Base-by-base conservation (phyloP, 2,888 invertebrate genomes). In the Pammene aurita region DNA sequence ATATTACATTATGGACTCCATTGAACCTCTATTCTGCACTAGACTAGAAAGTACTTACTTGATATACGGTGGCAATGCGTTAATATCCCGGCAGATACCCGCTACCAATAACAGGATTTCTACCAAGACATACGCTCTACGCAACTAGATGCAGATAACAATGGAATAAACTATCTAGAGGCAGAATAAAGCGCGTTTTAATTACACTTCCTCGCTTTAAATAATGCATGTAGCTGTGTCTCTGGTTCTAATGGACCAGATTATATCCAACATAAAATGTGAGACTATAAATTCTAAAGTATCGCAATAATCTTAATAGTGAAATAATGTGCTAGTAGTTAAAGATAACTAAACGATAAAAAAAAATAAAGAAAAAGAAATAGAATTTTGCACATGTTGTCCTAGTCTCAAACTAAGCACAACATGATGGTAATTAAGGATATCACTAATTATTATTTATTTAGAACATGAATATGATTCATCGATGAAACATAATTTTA, bases 141-240 rank as follows among this genome's bases (percentile, higher is more conserved):
- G 83, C 80, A 78, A 75, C 77, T 75, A 75, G 84, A 87, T 86
- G 77, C 72, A 80, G 88, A 87, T 88, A 84, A 82, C 82, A 85
- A 82, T 85, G 78, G 83, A 78, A 80, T 81, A 81, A 80, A 79
- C 80, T 78, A 55, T 55, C 66, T 16, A 35, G 67, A 78, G 81
- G 80, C 77, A 77, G 80, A 84, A 83, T 84, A 84, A 84, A 83
- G 82, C 84, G 84, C 82, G 86, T 86, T 89, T 88, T 89, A 88
- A 90, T 88, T 89, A 86, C 84, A 82, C 79, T 84, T 84, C 81
- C 82, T 81, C 79, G 78, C 76, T 83, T 79, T 86, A 80, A 86
- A 82, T 82, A 86, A 85, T 86, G 84, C 84, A 80, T 78, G 77
- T 76, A 82, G 79, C 77, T 78, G 74, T 81, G 81, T 85, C 85